Evolutionary conservation across 2,797 vertebrate genomes (phyloP).

Genomic region (Syndactyla subalaris): DNA sequence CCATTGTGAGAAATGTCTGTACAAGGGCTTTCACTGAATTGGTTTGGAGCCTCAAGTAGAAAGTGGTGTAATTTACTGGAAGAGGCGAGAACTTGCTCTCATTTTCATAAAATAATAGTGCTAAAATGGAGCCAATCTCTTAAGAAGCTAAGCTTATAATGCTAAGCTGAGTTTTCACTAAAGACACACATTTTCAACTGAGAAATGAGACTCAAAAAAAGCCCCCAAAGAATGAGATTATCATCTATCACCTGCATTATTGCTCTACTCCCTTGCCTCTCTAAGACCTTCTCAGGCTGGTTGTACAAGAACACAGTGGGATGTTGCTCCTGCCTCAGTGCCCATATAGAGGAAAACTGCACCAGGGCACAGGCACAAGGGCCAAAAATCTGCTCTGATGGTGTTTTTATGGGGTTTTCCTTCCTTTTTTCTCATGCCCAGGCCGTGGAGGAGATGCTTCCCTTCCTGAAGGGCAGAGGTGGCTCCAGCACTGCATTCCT

Average conservation of each 20-base stretch:
- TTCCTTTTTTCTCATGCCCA: background rate
- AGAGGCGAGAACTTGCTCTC: background rate
- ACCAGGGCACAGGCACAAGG: background rate
- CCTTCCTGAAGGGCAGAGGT: background rate
- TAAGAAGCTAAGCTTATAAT: background rate
- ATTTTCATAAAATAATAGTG: background rate
- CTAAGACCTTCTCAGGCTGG: background rate
- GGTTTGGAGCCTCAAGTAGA: background rate
- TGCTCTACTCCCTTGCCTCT: background rate
- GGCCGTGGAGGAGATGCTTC: background rate
- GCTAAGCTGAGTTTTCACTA: background rate
- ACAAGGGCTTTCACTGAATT: background rate
- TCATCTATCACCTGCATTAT: background rate
- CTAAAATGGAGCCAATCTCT: background rate
- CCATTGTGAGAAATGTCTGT: background rate
- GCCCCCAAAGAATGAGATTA: background rate
- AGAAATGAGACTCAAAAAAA: background rate
- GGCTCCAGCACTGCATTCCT: background rate
- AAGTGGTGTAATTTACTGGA: background rate
- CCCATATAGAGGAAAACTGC: background rate
- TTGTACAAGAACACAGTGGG: background rate
- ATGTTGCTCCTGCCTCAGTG: background rate
- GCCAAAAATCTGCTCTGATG: background rate
- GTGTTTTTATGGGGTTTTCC: background rate
- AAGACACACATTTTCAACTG: background rate